phyloP scores from a whole-genome alignment of 2,113 vertebrate species.

The Entosphenus tridentatus region DNA sequence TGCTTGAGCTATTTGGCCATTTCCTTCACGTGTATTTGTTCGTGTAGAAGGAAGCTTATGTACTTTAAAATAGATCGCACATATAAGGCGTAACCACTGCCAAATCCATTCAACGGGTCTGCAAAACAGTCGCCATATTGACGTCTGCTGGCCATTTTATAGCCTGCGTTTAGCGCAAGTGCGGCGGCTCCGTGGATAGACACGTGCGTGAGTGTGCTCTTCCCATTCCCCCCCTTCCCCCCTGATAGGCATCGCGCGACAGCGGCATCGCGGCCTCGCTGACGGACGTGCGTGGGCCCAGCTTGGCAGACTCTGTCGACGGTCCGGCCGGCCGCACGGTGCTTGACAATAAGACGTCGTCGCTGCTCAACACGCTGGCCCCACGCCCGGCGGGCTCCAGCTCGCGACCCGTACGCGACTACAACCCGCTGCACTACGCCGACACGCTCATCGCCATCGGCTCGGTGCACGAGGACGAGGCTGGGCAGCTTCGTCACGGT shows the following conservation, averaged over 20 bases:
- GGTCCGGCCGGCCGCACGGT: slow-evolving; percentile 47
- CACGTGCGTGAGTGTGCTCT: neutral
- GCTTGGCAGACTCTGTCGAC: neutral
- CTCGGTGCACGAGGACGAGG: slow-evolving; percentile 85
- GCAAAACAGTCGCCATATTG: neutral
- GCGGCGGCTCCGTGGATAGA: no score
- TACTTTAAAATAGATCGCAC: no score
- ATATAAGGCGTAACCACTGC: no score
- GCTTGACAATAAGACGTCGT: slow-evolving; percentile 76
- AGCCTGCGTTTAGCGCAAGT: neutral
- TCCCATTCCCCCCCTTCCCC: neutral
- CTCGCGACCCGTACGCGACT: neutral
- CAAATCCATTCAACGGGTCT: neutral
- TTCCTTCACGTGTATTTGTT: no score
- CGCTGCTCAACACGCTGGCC: slow-evolving; percentile 76
- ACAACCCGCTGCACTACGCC: slow-evolving; percentile 5
- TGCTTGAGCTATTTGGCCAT: no score
- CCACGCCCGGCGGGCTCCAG: slow-evolving; percentile 45
- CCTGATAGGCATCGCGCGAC: neutral
- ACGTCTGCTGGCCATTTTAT: neutral
- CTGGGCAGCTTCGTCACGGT: slow-evolving; percentile 89
- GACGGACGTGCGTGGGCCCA: neutral
- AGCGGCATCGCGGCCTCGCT: slow-evolving; percentile 4
- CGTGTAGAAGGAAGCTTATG: no score
- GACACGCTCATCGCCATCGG: slow-evolving; percentile 26